phyloP scores from a whole-genome alignment of 30 jellyfish, hydroid and myxozoan species.

The Hydractinia echinata region DNA sequence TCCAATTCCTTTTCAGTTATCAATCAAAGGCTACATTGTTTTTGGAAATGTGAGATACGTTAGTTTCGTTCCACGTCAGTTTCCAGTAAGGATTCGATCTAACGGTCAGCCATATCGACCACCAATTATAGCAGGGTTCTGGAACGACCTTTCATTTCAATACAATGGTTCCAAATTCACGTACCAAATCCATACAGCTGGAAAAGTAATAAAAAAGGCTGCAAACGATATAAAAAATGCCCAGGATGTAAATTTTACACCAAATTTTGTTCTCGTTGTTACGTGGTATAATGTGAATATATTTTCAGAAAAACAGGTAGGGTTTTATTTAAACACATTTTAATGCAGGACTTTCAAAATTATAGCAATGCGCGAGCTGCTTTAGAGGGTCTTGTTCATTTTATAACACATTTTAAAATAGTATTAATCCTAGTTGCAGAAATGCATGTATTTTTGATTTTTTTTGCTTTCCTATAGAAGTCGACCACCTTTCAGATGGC shows the following conservation, averaged over 20 bases:
- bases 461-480: background rate
- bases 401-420: too few species aligned
- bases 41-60: background rate
- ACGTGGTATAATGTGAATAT: background rate
- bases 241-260: background rate
- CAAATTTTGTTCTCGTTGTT: background rate
- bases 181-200: conserved; percentile 2
- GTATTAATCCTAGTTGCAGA: too few species aligned
- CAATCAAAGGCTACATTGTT: conserved; percentile 1
- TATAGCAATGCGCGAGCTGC: too few species aligned
- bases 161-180: background rate
- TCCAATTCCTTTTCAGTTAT: background rate
- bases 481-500: background rate
- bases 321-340: too few species aligned
- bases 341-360: too few species aligned
- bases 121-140: conserved; percentile 10
- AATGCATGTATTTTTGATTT: too few species aligned
- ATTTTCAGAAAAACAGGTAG: too few species aligned
- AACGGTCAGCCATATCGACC: background rate
- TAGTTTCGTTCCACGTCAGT: background rate
- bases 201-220: background rate
- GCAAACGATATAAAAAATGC: background rate
- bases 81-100: background rate
- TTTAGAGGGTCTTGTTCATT: too few species aligned
- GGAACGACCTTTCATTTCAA: background rate